Conservation (phyloP, 2,797 vertebrate genomes). For the Natrix natrix region DNA sequence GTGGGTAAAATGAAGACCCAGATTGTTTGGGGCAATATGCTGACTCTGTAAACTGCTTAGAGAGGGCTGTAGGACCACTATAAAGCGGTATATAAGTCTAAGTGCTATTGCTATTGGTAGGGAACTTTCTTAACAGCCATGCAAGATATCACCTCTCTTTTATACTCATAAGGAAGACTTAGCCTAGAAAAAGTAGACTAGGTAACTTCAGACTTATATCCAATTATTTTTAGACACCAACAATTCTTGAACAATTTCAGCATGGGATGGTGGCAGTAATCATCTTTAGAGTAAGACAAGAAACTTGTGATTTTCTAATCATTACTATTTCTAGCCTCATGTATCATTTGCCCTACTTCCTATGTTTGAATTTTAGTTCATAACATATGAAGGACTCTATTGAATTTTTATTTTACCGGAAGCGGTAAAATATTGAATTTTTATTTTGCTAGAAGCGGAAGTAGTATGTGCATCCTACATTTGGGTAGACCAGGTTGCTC, state of each 20-base stretch:
- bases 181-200: neutral
- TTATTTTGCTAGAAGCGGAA: too few relatives aligned
- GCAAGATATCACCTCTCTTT: neutral
- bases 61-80: too few relatives aligned
- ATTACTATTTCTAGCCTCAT: neutral
- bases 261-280: neutral
- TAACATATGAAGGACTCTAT: neutral
- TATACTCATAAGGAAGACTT: neutral
- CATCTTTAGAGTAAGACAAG: neutral
- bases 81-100: too few relatives aligned
- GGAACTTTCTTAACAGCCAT: neutral
- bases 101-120: too few relatives aligned
- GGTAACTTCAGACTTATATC: neutral
- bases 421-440: too few relatives aligned
- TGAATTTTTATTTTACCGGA: too few relatives aligned
- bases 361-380: neutral
- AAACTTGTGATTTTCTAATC: neutral
- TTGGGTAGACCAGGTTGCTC: too few relatives aligned
- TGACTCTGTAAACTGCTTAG: too few relatives aligned
- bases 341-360: neutral
- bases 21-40: too few relatives aligned
- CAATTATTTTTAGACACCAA: neutral
- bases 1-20: too few relatives aligned
- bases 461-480: too few relatives aligned
- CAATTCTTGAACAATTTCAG: neutral